These are phyloP conservation scores for Gambelia wislizenii DNA, from an alignment of 2,797 vertebrate species.

Conservation along the genomic window DNA sequence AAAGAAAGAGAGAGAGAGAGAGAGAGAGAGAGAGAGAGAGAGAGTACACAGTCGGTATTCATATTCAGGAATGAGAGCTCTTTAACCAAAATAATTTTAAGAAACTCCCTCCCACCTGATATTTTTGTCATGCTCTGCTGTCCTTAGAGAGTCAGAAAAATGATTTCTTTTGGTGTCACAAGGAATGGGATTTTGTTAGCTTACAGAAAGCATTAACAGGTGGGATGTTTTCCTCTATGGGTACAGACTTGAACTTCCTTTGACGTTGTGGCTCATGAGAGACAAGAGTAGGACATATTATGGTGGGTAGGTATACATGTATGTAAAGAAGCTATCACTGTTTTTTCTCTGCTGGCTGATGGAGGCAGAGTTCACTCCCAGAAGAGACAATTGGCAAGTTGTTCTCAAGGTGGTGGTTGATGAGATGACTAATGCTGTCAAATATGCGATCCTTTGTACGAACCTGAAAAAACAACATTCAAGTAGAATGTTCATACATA, in stretches of 20 bases:
- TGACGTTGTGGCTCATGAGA: constrained; percentile 36
- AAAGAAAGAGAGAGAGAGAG: no score
- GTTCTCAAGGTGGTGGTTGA: constrained; percentile 95
- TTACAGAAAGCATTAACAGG: constrained; percentile 65
- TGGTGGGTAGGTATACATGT: background rate
- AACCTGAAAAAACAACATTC: constrained; percentile 82
- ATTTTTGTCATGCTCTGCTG: constrained; percentile 63
- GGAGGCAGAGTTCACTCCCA: constrained; percentile 96
- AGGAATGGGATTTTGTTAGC: constrained; percentile 73
- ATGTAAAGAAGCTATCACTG: constrained; percentile 75
- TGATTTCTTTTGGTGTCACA: constrained; percentile 60
- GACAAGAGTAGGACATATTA: constrained; percentile 24
- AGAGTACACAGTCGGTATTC: constrained; percentile 82
- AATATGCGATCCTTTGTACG: constrained; percentile 97
- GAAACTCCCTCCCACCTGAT: constrained; percentile 63
- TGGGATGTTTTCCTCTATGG: constrained; percentile 44
- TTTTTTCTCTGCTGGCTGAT: constrained; percentile 91
- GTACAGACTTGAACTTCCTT: constrained; percentile 26
- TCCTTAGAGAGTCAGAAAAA: constrained; percentile 60
- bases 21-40: no score
- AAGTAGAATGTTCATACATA: constrained; percentile 23
- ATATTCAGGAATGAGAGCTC: constrained; percentile 80
- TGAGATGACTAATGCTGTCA: constrained; percentile 97
- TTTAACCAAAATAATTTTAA: constrained; percentile 85
- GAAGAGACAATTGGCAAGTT: constrained; percentile 96